Percentiles rank a stretch among this genome's conserved stretches.
These are phyloP conservation scores for Anthonomus grandis DNA, from an alignment of 1,140 invertebrate species.

Conservation along the genomic window DNA sequence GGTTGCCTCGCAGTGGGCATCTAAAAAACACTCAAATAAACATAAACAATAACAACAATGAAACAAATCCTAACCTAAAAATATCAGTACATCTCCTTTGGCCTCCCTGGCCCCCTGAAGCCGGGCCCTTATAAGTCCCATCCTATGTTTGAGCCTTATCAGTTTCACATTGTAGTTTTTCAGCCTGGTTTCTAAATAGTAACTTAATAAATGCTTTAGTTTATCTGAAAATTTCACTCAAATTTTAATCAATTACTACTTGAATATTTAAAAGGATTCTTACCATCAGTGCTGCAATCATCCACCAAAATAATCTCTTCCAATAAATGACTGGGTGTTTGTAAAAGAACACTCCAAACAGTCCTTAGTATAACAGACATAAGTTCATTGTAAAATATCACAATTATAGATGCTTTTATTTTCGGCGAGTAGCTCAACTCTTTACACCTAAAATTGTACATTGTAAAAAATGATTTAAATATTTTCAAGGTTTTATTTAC, in stretches of 20 bases:
- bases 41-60: neutral
- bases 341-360: conserved; percentile 82
- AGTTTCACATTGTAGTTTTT: conserved; percentile 66
- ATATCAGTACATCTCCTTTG: conserved; percentile 80
- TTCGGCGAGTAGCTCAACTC: conserved; percentile 53
- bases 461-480: neutral
- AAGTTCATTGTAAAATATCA: conserved; percentile 90
- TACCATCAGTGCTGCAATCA: conserved; percentile 78
- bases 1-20: conserved; percentile 93
- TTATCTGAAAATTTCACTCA: conserved; percentile 54
- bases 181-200: conserved; percentile 70
- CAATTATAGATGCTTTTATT: conserved; percentile 66
- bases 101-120: conserved; percentile 76
- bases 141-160: conserved; percentile 68
- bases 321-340: conserved; percentile 63
- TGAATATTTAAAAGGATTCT: conserved; percentile 23
- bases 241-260: no score
- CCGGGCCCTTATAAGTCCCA: conserved; percentile 82
- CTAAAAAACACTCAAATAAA: no score
- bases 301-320: conserved; percentile 88
- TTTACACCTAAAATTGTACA: conserved; percentile 52
- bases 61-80: conserved; percentile 21
- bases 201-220: conserved; percentile 69
- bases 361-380: conserved; percentile 81
- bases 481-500: conserved; percentile 5